These are phyloP conservation scores for Tarsius wallacei DNA, from an alignment of 2,797 vertebrate genomes.

Conservation along the genomic window DNA sequence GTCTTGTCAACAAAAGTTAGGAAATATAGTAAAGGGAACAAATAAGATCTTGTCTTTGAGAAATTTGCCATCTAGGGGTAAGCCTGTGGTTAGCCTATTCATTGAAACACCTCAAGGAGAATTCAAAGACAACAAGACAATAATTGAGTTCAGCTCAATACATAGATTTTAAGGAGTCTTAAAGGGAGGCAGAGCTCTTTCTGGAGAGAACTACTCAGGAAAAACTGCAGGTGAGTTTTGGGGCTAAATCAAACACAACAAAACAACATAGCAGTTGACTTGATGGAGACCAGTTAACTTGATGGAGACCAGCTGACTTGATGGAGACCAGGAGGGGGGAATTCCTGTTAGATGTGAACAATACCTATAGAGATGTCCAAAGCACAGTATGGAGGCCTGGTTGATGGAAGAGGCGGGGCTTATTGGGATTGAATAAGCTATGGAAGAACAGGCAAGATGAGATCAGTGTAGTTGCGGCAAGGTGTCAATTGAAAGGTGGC, in stretches of 20 bases:
- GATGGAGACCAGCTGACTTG: background rate
- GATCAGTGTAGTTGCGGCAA: background rate
- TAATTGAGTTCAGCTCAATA: background rate
- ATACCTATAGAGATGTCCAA: background rate
- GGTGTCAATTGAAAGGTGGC: background rate
- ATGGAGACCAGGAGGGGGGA: background rate
- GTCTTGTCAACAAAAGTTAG: background rate
- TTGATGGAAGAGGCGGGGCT: background rate
- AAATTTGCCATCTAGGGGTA: background rate
- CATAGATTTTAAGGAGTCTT: background rate
- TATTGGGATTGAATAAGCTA: background rate
- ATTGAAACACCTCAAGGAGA: background rate
- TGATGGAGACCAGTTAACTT: background rate
- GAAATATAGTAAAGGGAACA: background rate
- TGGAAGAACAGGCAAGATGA: background rate
- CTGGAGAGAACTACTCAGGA: background rate
- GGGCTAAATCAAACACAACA: background rate
- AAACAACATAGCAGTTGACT: background rate
- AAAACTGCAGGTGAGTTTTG: constrained; percentile 1
- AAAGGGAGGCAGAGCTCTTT: background rate
- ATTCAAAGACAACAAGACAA: background rate
- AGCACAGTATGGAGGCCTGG: accelerated
- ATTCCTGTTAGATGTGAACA: background rate
- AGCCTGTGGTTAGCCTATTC: background rate
- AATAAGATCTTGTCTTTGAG: background rate